Evolutionary conservation across 2,113 vertebrate genomes (phyloP), one percentile per base, ranked within the genome.

Genomic region (Recurvirostra avosetta): DNA sequence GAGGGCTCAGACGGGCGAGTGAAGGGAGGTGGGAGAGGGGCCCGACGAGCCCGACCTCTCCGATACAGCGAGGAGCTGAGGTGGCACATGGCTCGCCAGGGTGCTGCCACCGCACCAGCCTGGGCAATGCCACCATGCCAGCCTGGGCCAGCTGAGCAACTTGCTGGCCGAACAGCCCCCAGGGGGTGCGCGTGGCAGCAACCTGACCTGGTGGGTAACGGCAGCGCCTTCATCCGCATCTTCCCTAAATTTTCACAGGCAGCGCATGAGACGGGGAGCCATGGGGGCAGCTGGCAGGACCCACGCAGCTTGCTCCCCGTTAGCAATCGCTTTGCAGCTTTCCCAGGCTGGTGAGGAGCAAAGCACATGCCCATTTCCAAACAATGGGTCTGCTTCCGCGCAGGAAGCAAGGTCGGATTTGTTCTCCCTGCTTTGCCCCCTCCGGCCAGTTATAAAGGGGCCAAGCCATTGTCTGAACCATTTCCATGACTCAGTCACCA

Each of bases 331-430:
- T 88, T 53, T 56, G 84, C 45, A 15, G 89, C 67, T 78, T 92
- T 97, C 96, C 97, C 95, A 80, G 41, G 86, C 92, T 72, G 95
- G 76, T 65, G 91, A 76, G 94, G 86, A 83, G 92, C 94, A 43
- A 81, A 74, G 86, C 90, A 88, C 72, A 68, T 97, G 84, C 91
- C 97, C 88, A 3, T 45, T 82, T 55, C 59, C 73, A 82, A 96
- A 98, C 98, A 98, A 98, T 97, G 97, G 93, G 41, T 50, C 92
- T 3, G 40, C 94, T 98, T 98, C 98, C 97, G 84, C 3, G 94
- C 95, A 96, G 98, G 98, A 98, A 98, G 97, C 94, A 4, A 56
- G 96, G 94, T 81, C 96, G 6, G 49, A 38, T 93, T 88, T 96
- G 95, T 90, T 96, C 95, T 96, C 84, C 65, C 68, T 87, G 94